Percentiles rank a stretch among this genome's conserved stretches.
These are phyloP conservation scores for Lasioglossum oenotherae DNA, from an alignment of 2,888 invertebrate genomes.

Conservation along the genomic window DNA sequence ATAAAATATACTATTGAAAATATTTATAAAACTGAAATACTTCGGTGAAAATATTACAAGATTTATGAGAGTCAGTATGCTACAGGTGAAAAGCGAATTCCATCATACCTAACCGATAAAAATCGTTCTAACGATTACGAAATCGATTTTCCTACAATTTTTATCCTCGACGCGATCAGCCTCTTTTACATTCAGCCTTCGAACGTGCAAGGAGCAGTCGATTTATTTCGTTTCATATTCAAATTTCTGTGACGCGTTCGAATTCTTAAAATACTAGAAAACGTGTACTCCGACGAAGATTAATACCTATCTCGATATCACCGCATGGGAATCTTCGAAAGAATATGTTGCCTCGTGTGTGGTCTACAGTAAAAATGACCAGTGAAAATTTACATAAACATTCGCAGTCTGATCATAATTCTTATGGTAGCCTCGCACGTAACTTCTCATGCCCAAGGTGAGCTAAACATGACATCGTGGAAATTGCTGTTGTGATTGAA, in stretches of 20 bases:
- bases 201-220: background rate
- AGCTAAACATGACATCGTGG: background rate
- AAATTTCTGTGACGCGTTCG: background rate
- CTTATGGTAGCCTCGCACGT: background rate
- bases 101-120: background rate
- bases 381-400: background rate
- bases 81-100: background rate
- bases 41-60: background rate
- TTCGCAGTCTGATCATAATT: background rate
- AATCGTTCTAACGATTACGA: background rate
- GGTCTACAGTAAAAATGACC: background rate
- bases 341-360: background rate
- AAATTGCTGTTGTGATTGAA: background rate
- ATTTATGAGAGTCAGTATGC: background rate
- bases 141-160: background rate
- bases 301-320: background rate
- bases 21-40: background rate
- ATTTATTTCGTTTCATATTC: background rate
- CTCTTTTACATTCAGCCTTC: background rate
- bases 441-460: slow-evolving; percentile 1
- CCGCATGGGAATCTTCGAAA: background rate
- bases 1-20: no score
- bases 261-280: background rate
- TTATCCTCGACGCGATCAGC: background rate
- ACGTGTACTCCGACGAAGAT: background rate